Base-by-base conservation (phyloP, 2,113 vertebrate species). In the Zeus faber region DNA sequence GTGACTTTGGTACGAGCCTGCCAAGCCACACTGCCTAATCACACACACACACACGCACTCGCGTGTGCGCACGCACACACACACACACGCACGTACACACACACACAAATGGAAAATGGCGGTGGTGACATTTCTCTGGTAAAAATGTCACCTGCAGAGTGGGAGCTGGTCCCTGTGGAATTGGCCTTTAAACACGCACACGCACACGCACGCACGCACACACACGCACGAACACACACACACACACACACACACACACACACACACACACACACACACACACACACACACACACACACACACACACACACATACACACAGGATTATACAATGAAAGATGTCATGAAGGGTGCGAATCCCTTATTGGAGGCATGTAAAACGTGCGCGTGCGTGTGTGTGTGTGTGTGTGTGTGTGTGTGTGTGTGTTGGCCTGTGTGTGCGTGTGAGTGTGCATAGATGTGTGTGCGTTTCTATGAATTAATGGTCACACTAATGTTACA, bases 91-190 rank as follows among this genome's bases (percentile, higher is more conserved):
- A 2, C 29, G 1, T 11, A 31, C 43, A 13, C 21, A 13, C 43
- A 45, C 9, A 46, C 4, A 13, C 11, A 46, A 20, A 46, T 51
- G 58, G 74, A 87, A n/a, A 86, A 87, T 79, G 74, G 49, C 50
- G 54, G 33, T 55, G 69, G 67, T 79, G 82, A 83, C 83, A 89
- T 87, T 86, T 87, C 67, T 65, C 51, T n/a, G 57, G 55, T 73
- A 80, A 77, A 89, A 88, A 88, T 85, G 82, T 83, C 85, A 87
- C 74, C 80, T 74, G 64, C 62, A 62, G 70, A 58, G 70, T n/a
- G 74, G 65, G 78, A 76, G 71, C 10, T 61, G 44, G 44, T 59
- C 65, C 59, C 70, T 68, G 74, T 69, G 58, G 76, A 70, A 81
- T 8, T 86, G 76, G 65, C 80, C 85, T 86, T 88, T 88, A 31